A percentile compares a stretch with the other conserved stretches of the same genome.
Evolutionary conservation across 1,140 invertebrate species (phyloP).

Genomic region (Vanessa tameamea): DNA sequence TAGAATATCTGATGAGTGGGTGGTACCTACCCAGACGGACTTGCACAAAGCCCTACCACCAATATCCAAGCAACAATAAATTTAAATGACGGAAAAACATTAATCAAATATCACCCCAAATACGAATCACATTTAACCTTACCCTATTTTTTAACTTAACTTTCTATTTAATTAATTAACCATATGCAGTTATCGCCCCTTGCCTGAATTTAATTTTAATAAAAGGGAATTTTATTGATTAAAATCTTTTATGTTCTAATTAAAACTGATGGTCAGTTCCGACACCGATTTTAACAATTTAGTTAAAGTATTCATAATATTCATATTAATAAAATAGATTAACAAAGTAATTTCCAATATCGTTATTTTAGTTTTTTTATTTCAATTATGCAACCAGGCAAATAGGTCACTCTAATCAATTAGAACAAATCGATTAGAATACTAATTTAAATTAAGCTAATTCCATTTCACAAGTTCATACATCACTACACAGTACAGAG

Average conservation of each 20-base stretch:
- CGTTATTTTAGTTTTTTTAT: background rate
- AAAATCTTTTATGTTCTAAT: conserved; percentile 27
- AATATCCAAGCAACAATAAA: background rate
- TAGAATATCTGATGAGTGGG: too few relatives aligned
- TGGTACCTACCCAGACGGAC: too few relatives aligned
- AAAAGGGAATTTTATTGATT: conserved; percentile 30
- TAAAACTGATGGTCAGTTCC: conserved; percentile 19
- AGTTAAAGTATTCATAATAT: too few relatives aligned
- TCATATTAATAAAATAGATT: too few relatives aligned
- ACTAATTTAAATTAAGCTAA: too few relatives aligned
- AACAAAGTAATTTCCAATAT: too few relatives aligned
- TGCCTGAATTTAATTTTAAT: conserved; percentile 32
- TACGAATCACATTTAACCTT: background rate
- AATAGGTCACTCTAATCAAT: too few relatives aligned
- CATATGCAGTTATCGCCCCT: conserved; percentile 33
- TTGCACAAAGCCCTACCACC: too few relatives aligned
- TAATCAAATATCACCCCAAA: background rate
- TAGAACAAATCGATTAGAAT: too few relatives aligned
- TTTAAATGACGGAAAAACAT: background rate
- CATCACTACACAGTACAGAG: too few relatives aligned
- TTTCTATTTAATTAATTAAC: conserved; percentile 33
- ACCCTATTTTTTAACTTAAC: conserved; percentile 8
- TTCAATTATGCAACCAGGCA: background rate
- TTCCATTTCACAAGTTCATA: too few relatives aligned
- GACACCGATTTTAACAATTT: background rate